Evolutionary conservation across 2,797 vertebrate species (phyloP).

Genomic region (Loris lydekkerianus): DNA sequence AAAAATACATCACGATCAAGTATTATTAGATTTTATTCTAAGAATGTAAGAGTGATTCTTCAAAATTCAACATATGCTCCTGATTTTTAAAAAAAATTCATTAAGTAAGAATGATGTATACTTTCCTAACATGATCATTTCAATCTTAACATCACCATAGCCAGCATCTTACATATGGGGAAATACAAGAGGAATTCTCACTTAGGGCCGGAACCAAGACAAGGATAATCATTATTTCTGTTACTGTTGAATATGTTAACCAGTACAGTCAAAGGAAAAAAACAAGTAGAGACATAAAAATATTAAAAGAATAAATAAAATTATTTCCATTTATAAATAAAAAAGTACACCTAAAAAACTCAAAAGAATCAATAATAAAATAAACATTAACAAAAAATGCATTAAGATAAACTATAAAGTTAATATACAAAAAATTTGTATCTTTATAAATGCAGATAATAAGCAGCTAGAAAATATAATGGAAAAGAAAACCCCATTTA

Average conservation of each 20-base stretch:
- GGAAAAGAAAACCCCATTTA: not conserved
- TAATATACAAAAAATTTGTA: not conserved
- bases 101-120: not conserved
- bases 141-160: not conserved
- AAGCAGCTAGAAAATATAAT: not conserved
- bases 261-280: not conserved
- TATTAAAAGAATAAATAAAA: slow-evolving; percentile 25
- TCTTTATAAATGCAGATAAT: not conserved
- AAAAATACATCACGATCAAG: not conserved
- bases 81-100: not conserved
- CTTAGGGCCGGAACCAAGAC: not conserved
- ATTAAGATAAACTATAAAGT: not conserved
- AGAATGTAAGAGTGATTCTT: slow-evolving; percentile 3
- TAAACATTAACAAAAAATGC: not conserved
- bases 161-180: not conserved
- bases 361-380: not conserved
- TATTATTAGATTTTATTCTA: not conserved
- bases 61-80: not conserved
- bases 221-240: not conserved
- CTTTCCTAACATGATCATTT: not conserved
- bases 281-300: not conserved
- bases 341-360: not conserved
- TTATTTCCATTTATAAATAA: not conserved
- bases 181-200: slow-evolving; percentile 14
- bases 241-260: not conserved